These are phyloP conservation scores for Zeuzera pyrina DNA, from an alignment of 2,888 invertebrate genomes.

Conservation along the genomic window DNA sequence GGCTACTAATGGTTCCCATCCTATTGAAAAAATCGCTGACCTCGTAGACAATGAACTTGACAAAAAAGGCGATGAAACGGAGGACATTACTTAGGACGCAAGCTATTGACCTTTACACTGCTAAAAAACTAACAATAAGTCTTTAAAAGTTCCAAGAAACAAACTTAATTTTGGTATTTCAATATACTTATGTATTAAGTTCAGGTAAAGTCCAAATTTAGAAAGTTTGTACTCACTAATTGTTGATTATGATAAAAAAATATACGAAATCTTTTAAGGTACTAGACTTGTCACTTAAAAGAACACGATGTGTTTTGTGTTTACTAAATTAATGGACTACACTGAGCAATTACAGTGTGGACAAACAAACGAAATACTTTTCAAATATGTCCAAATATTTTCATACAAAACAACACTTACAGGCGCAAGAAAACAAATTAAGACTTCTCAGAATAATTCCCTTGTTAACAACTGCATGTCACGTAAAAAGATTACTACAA, in stretches of 20 bases:
- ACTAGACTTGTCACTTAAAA: conserved; percentile 23
- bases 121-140: conserved; percentile 3
- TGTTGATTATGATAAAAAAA: too few relatives aligned
- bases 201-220: too few relatives aligned
- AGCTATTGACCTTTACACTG: neutral
- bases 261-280: too few relatives aligned
- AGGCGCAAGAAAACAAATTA: conserved; percentile 19
- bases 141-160: too few relatives aligned
- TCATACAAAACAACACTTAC: conserved; percentile 12
- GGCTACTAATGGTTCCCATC: conserved; percentile 9
- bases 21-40: conserved; percentile 6
- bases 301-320: conserved; percentile 20
- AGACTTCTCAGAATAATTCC: conserved; percentile 32
- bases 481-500: conserved; percentile 29
- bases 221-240: too few relatives aligned
- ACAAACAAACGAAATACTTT: conserved; percentile 9
- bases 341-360: conserved; percentile 14
- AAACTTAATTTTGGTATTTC: too few relatives aligned
- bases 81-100: conserved; percentile 6
- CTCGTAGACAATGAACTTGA: conserved; percentile 7
- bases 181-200: too few relatives aligned
- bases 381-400: conserved; percentile 14
- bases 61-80: conserved; percentile 11
- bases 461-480: conserved; percentile 28
- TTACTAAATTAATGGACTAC: conserved; percentile 22